Evolutionary conservation across 2,797 vertebrate genomes (phyloP), one percentile per base, ranked within the genome.

Genomic region (Taeniopygia guttata): DNA sequence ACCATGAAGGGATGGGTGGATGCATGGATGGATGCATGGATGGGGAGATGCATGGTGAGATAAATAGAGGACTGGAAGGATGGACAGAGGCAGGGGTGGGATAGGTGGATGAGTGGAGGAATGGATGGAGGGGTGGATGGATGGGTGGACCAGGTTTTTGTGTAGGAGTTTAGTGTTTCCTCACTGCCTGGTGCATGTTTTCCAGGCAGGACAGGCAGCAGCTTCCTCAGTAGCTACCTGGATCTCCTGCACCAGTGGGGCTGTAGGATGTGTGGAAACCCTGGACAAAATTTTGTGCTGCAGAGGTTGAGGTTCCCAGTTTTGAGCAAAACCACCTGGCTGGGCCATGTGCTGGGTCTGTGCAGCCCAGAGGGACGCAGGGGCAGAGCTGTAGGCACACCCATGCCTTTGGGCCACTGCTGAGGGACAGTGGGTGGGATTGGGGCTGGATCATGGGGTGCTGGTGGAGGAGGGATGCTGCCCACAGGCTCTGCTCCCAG

Each of bases 361-460:
- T 20, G n/a, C 51, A 36, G 36, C 68, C 23, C 34, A 1, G 0
- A 2, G 42, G 25, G 52, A 5, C 0, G 7, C 56, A 34, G 78
- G 55, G 51, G 27, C 62, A 45, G 87, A 59, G 42, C 60, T 11
- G 3, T 13, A 13, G 56, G 46, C 40, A 40, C 60, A 56, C 32
- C 18, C 14, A 4, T 1, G 23, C 8, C 0, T 32, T 43, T 7
- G 34, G 34, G 26, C 34, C 34, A 14, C 43, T 48, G 34, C 43
- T 55, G 20, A 0, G 4, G 85, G 51, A n/a, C 16, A 0, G 13
- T 3, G n/a, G 15, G 8, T 23, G 70, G 45, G 55, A 11, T 6
- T 4, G 4, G 58, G 62, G 29, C 67, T 43, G 80, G 55, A 10
- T 56, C 5, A 3, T 0, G 1, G 70, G n/a, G 6, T 51, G 46